Percentiles rank a stretch among this genome's conserved stretches.
Evolutionary conservation across 2,888 invertebrate species (phyloP).

Genomic region (Mythimna impura): DNA sequence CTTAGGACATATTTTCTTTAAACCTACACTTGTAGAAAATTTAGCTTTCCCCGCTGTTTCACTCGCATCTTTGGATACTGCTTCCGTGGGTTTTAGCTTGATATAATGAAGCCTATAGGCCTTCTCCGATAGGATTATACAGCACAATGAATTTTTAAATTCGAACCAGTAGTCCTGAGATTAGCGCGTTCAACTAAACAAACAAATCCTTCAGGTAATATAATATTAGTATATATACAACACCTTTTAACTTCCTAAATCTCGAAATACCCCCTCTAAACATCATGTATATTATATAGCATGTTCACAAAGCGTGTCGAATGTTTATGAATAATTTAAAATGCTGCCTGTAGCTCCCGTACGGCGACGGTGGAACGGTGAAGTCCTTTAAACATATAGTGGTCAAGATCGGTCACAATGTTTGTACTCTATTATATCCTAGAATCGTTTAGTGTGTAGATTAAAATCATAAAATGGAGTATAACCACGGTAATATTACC

Average conservation of each 20-base stretch:
- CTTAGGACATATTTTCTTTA: too few relatives aligned
- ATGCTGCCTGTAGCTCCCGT: slow-evolving; percentile 8
- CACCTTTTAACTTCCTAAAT: slow-evolving; percentile 3
- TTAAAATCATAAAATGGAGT: background rate
- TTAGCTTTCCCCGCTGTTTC: too few relatives aligned
- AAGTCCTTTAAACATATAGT: slow-evolving; percentile 19
- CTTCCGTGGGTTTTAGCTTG: too few relatives aligned
- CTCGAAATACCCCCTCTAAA: slow-evolving; percentile 11
- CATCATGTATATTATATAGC: slow-evolving; percentile 11
- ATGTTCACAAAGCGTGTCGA: slow-evolving; percentile 17
- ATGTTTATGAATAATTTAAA: slow-evolving; percentile 36
- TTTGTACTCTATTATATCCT: background rate
- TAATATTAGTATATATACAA: background rate
- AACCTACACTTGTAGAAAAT: too few relatives aligned
- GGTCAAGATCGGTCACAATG: slow-evolving; percentile 28
- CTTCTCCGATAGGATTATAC: too few relatives aligned
- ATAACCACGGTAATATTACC: too few relatives aligned
- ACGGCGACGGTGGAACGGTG: background rate
- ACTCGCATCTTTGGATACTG: too few relatives aligned
- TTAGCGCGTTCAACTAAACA: too few relatives aligned
- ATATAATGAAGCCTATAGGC: too few relatives aligned
- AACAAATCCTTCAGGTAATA: background rate
- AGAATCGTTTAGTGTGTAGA: background rate
- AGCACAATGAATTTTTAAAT: too few relatives aligned
- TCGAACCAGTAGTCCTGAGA: too few relatives aligned